Evolutionary conservation across 2,888 invertebrate species (phyloP), one percentile per base, ranked within the genome.

Genomic region (Aphidius colemani): DNA sequence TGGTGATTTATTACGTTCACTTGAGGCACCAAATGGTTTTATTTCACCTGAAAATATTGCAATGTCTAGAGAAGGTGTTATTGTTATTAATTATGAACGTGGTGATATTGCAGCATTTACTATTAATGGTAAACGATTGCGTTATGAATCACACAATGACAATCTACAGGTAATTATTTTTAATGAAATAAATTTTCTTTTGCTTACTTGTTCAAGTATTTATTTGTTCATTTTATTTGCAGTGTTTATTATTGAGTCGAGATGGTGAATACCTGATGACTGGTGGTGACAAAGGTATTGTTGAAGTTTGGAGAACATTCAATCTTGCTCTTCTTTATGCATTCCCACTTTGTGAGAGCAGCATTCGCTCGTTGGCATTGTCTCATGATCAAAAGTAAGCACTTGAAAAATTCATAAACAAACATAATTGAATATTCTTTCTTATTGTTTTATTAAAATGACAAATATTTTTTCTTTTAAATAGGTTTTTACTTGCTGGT

Each of bases 221-320:
- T 13, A 7, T 7, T 13, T 7, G 18, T 48, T 30, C 9, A 7
- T 45, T 46, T 30, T 30, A 13, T n/a, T 83, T 84, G 11, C 83
- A 95, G 94, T 94, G 95, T 85, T 88, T 95, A 87, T 87, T 93
- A 77, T 85, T 98, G 80, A 98, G 96, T 71, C 91, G 98, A 64
- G 98, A 99, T 85, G 99, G 99, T 70, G 98, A 99, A 86, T 99
- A 98, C 85, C 87, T 99, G 83, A 95, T 98, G 89, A 93, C 97
- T 73, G 98, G 96, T 69, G 98, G 98, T 11, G 96, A 96, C 81
- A 93, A 92, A 79, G 98, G 98, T 69, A 94, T 97, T 73, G 98
- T 98, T 72, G 96, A 98, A 85, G 96, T 99, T 69, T 97, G 98
- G 96, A 89, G 98, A 80, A 95, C 98, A 63, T 96, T 96, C 85